Evolutionary conservation across 2,888 invertebrate species (phyloP).

Genomic region (Caenorhabditis plicata): DNA sequence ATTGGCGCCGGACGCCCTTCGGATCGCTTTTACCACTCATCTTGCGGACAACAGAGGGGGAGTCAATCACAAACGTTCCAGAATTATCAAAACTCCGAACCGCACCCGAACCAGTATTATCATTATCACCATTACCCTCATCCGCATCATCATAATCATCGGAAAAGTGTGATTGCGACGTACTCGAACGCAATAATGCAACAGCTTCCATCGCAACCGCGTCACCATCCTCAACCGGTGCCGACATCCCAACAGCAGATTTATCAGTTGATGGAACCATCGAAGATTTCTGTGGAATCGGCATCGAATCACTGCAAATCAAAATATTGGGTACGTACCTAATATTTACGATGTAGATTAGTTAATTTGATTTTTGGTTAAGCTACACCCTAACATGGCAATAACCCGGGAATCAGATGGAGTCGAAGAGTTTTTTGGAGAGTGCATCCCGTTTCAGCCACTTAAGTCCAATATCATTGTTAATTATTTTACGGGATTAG

Average conservation of each 20-base stretch:
- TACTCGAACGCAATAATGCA: too few species aligned
- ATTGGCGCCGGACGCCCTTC: too few species aligned
- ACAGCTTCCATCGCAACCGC: neutral
- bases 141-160: too few species aligned
- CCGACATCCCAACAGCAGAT: slow-evolving; percentile 24
- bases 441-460: slow-evolving; percentile 12
- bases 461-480: slow-evolving; percentile 19
- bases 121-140: too few species aligned
- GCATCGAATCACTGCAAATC: slow-evolving; percentile 29
- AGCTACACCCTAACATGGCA: slow-evolving; percentile 34
- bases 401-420: slow-evolving; percentile 26
- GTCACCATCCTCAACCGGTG: neutral
- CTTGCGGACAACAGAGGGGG: too few species aligned
- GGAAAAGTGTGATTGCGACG: slow-evolving; percentile 11
- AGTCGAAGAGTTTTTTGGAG: slow-evolving; percentile 23
- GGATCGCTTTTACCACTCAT: too few species aligned
- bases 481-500: slow-evolving; percentile 22
- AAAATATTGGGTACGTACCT: slow-evolving; percentile 21
- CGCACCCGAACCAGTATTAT: too few species aligned
- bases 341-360: too few species aligned
- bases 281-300: slow-evolving; percentile 22
- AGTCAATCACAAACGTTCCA: too few species aligned
- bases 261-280: too few species aligned
- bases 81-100: too few species aligned
- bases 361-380: neutral